Evolutionary conservation across 2,888 invertebrate species (phyloP).

Genomic region (Aleiodes alternator): DNA sequence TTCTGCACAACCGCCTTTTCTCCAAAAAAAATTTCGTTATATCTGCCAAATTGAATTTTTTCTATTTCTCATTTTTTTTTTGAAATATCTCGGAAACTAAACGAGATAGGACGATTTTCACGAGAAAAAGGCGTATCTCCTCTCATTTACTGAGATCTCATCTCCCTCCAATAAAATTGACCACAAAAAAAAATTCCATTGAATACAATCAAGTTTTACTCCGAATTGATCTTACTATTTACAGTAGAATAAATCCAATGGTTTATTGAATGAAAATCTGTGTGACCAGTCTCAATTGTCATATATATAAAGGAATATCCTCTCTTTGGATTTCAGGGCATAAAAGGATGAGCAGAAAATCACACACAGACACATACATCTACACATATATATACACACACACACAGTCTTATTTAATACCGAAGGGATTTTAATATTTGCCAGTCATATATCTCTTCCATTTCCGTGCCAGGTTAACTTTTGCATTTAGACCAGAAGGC

Average conservation of each 20-base stretch:
- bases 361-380: conserved; percentile 29
- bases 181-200: too few relatives aligned
- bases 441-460: conserved; percentile 66
- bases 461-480: conserved; percentile 59
- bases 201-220: neutral
- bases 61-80: too few relatives aligned
- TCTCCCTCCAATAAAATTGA: too few relatives aligned
- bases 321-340: conserved; percentile 21
- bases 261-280: conserved; percentile 18
- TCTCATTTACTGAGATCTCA: too few relatives aligned
- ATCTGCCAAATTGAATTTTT: too few relatives aligned
- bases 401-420: conserved; percentile 41
- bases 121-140: too few relatives aligned
- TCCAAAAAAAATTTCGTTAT: too few relatives aligned
- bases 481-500: conserved; percentile 45
- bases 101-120: too few relatives aligned
- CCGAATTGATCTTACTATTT: conserved; percentile 45
- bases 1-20: too few relatives aligned
- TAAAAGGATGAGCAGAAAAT: conserved; percentile 25
- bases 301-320: conserved; percentile 23
- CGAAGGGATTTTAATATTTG: conserved; percentile 70
- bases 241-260: neutral
- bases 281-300: conserved; percentile 15
- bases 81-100: too few relatives aligned
- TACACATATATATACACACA: neutral